Base-by-base conservation (phyloP, 1,140 invertebrate species). In the Solenopsis invicta region DNA sequence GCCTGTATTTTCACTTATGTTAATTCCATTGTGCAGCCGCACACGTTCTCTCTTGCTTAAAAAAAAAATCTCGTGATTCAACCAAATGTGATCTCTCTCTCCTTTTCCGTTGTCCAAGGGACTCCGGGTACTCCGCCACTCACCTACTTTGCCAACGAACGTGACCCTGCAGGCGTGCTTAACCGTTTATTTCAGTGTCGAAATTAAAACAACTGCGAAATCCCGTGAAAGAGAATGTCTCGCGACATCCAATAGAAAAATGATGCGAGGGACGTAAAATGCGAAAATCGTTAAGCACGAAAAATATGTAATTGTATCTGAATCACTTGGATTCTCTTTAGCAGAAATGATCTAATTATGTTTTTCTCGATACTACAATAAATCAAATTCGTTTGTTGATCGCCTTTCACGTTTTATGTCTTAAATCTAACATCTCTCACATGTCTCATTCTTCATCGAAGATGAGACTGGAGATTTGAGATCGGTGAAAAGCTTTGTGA, bases 1-100 rank as follows among this genome's bases (percentile, higher is more conserved):
- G 29, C n/a, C 41, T 85, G 77, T 66, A 82, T 91, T 94, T 94
- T 94, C 94, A 94, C 93, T 94, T 94, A 93, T 94, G 93, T 78
- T 94, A 94, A 94, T 94, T 64, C n/a, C 50, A 81, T 85, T 71
- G 84, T 84, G 76, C 74, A 41, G 86, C 29, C 34, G 13, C 69
- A 50, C 85, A n/a, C 41, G 66, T 69, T 56, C 64, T 64, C 81
- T 52, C 59, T 67, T 34, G 34, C n/a, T 74, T 67, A 67, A 67
- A 88, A 87, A 67, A 67, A 88, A 87, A 88, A 89, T 84, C 82
- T 62, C 64, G 75, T 12, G 16, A 29, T 61, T 85, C 61, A n/a
- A 9, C 41, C 64, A 48, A 87, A 81, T 59, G 69, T 34, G 71
- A 52, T 21, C 52, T 21, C 52, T 21, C 52, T 50, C 87, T 87